phyloP scores from a whole-genome alignment of 2,888 invertebrate species.

The Galeopsomyia nigrocyanea region DNA sequence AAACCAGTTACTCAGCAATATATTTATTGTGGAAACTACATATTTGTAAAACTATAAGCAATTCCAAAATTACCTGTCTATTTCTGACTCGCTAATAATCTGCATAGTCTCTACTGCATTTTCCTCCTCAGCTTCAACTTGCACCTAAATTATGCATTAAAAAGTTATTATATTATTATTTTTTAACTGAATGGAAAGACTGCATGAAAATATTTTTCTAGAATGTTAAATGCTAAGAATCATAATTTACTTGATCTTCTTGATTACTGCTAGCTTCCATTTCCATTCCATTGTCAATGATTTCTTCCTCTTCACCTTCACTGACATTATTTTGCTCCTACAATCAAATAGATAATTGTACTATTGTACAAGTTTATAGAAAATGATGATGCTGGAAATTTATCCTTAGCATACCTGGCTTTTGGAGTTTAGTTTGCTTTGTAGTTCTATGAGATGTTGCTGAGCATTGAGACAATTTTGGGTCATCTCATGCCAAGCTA shows the following conservation, averaged over 20 bases:
- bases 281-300: constrained; percentile 19
- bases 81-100: constrained; percentile 5
- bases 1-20: background rate
- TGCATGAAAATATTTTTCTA: background rate
- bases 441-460: constrained; percentile 55
- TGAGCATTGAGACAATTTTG: constrained; percentile 73
- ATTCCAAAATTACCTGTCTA: constrained; percentile 30
- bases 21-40: background rate
- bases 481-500: constrained; percentile 77
- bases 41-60: background rate
- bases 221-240: background rate
- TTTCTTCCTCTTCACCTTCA: constrained; percentile 19
- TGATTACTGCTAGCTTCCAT: constrained; percentile 16
- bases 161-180: background rate
- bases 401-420: constrained; percentile 20
- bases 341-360: constrained; percentile 8
- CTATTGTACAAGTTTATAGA: background rate
- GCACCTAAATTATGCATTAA: background rate
- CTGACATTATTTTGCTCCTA: constrained; percentile 26
- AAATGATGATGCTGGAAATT: constrained; percentile 7
- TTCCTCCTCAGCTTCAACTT: constrained; percentile 7
- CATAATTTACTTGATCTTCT: constrained; percentile 24
- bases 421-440: constrained; percentile 43
- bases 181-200: background rate
- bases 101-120: constrained; percentile 3